Percentiles rank a stretch among this genome's conserved stretches.
These are phyloP conservation scores for Tiaroga cobitis DNA, from an alignment of 2,797 vertebrate species.

Conservation along the genomic window DNA sequence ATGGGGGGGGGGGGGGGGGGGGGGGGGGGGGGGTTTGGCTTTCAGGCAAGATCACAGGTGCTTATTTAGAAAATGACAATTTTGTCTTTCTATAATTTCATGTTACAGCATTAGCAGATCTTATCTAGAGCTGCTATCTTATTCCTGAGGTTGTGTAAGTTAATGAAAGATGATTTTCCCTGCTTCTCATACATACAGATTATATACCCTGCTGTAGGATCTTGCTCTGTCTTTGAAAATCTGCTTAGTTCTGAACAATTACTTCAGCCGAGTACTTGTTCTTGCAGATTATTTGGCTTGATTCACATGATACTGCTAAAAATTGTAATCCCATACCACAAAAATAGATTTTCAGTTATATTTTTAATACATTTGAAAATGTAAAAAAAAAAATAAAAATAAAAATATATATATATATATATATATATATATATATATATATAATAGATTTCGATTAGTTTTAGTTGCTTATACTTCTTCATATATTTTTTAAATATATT, in stretches of 20 bases:
- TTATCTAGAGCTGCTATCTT: conserved; percentile 81
- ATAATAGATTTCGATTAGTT: background rate
- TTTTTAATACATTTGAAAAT: background rate
- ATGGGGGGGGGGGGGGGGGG: too few species aligned
- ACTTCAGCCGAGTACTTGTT: background rate
- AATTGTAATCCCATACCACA: background rate
- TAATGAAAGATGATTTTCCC: conserved; percentile 84
- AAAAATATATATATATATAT: too few species aligned
- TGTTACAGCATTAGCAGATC: conserved; percentile 84
- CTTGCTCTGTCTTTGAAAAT: conserved; percentile 71
- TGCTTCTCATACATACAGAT: conserved; percentile 20
- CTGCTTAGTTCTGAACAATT: conserved; percentile 18
- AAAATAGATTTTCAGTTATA: background rate
- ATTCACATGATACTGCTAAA: background rate
- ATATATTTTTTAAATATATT: too few species aligned
- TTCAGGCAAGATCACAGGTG: conserved; percentile 84
- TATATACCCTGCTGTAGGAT: conserved; percentile 26
- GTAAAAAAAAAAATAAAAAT: background rate
- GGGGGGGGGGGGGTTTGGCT: too few species aligned
- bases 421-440: too few species aligned
- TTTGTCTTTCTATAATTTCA: conserved; percentile 85
- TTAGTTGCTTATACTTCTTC: background rate
- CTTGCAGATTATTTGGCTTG: background rate
- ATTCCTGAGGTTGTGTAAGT: conserved; percentile 83
- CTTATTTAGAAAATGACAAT: conserved; percentile 87